A percentile compares a stretch with the other conserved stretches of the same genome.
Conservation (phyloP, 2,113 vertebrate species). For the Lepus europaeus region DNA sequence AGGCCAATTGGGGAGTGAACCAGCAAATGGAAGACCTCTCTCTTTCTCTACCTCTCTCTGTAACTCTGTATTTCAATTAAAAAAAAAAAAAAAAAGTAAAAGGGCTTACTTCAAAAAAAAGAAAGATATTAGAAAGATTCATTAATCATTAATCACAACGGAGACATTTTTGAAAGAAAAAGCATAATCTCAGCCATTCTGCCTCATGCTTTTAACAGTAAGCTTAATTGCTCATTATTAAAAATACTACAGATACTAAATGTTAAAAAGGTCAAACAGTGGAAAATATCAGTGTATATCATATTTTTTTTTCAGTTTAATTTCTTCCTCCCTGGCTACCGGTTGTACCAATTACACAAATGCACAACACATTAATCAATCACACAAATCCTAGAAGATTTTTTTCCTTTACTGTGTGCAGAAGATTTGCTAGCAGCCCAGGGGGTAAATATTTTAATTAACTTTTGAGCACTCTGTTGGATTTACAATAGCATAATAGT, state of each 20-base stretch:
- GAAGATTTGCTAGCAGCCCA: slow-evolving; percentile 13
- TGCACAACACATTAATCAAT: background rate
- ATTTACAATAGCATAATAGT: slow-evolving; percentile 19
- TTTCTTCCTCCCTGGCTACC: background rate
- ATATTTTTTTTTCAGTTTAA: background rate
- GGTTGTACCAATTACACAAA: background rate
- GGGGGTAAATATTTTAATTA: slow-evolving; percentile 56
- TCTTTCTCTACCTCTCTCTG: too few species aligned
- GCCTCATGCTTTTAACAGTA: background rate
- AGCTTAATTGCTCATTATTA: background rate
- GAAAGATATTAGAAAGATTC: too few species aligned
- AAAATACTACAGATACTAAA: background rate
- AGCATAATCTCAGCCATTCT: background rate
- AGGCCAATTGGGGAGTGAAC: too few species aligned
- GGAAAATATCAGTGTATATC: background rate
- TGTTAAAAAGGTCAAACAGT: background rate
- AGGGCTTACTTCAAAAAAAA: too few species aligned
- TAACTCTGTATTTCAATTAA: too few species aligned
- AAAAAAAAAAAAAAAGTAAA: too few species aligned
- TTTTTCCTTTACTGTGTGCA: background rate
- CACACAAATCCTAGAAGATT: background rate
- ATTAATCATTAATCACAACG: background rate
- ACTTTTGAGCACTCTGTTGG: background rate
- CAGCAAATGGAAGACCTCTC: too few species aligned
- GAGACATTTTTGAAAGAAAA: background rate